Conservation (phyloP, 1,140 invertebrate genomes). For the Lamellibrachia luymesi region DNA sequence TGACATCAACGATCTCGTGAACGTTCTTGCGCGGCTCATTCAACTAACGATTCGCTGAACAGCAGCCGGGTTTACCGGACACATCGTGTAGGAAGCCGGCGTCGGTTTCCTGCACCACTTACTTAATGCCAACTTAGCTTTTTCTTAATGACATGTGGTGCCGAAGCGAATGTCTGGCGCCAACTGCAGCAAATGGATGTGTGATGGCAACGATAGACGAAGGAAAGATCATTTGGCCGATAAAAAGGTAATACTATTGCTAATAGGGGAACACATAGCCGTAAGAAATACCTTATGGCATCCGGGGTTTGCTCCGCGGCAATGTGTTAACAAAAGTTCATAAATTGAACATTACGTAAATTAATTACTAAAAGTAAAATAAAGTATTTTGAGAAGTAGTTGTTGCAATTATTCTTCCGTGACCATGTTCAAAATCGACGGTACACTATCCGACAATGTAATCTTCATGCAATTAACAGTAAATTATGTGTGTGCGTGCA, state of each 20-base stretch:
- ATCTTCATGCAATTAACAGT: too few relatives aligned
- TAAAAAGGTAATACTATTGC: background rate
- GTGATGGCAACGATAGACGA: background rate
- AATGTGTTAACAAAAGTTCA: background rate
- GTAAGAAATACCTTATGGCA: background rate
- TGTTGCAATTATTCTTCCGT: background rate
- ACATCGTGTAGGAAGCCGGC: background rate
- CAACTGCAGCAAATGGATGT: background rate
- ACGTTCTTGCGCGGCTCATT: background rate
- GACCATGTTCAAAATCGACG: background rate
- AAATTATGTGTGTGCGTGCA: too few relatives aligned
- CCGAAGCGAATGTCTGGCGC: background rate
- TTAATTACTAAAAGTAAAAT: background rate
- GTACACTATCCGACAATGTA: too few relatives aligned
- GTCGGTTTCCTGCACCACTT: background rate
- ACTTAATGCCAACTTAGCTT: background rate
- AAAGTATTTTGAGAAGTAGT: background rate
- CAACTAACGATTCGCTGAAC: background rate
- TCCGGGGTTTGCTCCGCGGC: too few relatives aligned
- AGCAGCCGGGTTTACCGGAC: background rate
- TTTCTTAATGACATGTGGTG: background rate
- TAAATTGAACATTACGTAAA: background rate
- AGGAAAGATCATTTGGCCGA: background rate
- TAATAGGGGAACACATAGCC: background rate
- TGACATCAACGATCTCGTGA: background rate